Evolutionary conservation across 2,888 invertebrate species (phyloP).

Genomic region (Drosophila pegasa): DNA sequence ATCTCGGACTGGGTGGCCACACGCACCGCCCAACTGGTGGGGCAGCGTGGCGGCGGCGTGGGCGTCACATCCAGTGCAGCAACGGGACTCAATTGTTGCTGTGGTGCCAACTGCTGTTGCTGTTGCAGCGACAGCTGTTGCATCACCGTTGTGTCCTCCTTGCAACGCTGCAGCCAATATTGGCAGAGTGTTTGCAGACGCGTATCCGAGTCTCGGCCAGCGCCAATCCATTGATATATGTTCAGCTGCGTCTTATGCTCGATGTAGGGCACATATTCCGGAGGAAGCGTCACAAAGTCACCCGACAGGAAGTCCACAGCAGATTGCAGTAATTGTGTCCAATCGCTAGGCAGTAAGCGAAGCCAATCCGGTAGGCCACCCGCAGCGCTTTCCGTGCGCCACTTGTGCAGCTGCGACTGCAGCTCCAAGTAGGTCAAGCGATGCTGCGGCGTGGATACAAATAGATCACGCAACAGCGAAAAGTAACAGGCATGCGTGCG

Average conservation of each 20-base stretch:
- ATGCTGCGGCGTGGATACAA: constrained; percentile 93
- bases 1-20: constrained; percentile 92
- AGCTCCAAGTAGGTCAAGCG: constrained; percentile 92
- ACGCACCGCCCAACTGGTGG: constrained; percentile 93
- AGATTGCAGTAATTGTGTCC: constrained; percentile 91
- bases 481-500: constrained; percentile 94
- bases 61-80: constrained; percentile 77
- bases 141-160: constrained; percentile 57
- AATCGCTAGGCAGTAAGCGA: constrained; percentile 85
- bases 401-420: constrained; percentile 89
- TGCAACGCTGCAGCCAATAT: constrained; percentile 90
- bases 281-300: constrained; percentile 91
- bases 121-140: constrained; percentile 19
- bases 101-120: constrained; percentile 21
- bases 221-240: constrained; percentile 93
- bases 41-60: constrained; percentile 88
- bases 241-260: constrained; percentile 91
- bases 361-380: constrained; percentile 88
- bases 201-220: constrained; percentile 94
- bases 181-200: constrained; percentile 90
- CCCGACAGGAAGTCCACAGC: constrained; percentile 94
- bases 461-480: constrained; percentile 94
- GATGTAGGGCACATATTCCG: constrained; percentile 95
- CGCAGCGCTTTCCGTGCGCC: constrained; percentile 86
- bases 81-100: constrained; percentile 16